Evolutionary conservation across 2,888 invertebrate species (phyloP), one percentile per base, ranked within the genome.

Genomic region (Idaea dimidiata): DNA sequence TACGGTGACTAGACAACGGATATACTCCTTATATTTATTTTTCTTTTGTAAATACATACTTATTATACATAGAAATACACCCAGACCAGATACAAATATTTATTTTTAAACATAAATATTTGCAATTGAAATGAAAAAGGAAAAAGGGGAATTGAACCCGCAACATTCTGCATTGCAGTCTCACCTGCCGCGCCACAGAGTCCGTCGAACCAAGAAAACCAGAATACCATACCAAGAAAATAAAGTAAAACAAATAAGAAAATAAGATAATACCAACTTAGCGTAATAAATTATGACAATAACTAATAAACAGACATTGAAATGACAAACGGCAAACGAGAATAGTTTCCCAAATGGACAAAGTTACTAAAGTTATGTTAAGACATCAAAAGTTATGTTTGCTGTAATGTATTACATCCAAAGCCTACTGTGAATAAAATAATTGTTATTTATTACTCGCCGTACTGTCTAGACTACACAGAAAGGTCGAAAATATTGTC

Each of bases 391-490:
- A 60, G 56, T 33, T 54, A 59, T 59, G 16, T 33, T 17, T 58
- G 32, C 32, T 59, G 60, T 60, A 64, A 64, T 59, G 59, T 61
- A 64, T 57, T 59, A 24, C 61, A 18, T 56, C 17, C 56, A 18
- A 17, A 17, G 56, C 56, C 64, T 60, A 63, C 63, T 59, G 61
- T 65, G 61, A 65, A 65, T 66, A 66, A 65, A 68, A 62, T 62
- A 68, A 66, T 68, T 66, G 63, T 64, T 66, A 54, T 63, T 60
- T 59, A 59, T 65, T 66, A 17, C 58, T 59, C 62, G 68, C 62
- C 64, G 53, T 65, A 63, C 60, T 60, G 66, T 66, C 68, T 69
- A 69, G 68, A 69, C 68, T 59, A 59, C 60, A 66, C 56, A 17
- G 18, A 54, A 54, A 68, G 65, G 61, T 60, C 61, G 58, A 1